These are phyloP conservation scores for Criorhina ranunculi DNA, from an alignment of 2,888 invertebrate species.

Conservation along the genomic window DNA sequence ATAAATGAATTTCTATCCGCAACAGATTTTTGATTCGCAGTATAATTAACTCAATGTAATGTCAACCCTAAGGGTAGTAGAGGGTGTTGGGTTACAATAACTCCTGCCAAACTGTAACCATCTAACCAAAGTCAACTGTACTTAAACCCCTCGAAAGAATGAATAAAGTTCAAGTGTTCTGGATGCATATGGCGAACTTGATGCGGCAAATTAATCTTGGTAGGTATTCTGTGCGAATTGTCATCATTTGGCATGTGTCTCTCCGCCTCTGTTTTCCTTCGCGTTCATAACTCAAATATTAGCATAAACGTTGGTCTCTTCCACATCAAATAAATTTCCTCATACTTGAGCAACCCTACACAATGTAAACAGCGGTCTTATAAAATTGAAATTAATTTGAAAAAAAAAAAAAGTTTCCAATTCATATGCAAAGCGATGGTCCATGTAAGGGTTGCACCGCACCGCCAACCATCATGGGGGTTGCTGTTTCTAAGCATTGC, in stretches of 20 bases:
- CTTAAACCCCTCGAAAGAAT: no score
- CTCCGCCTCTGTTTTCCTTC: constrained; percentile 36
- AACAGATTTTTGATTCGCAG: no score
- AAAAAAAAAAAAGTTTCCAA: constrained; percentile 61
- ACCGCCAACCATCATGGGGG: constrained; percentile 1
- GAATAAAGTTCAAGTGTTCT: no score
- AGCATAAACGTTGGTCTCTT: constrained; percentile 67
- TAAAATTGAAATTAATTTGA: constrained; percentile 76
- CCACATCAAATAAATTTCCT: constrained; percentile 55
- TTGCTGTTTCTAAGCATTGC: neutral
- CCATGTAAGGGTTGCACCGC: constrained; percentile 26
- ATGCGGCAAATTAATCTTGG: constrained; percentile 26
- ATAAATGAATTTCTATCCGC: no score
- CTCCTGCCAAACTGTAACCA: no score
- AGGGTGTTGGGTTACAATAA: no score
- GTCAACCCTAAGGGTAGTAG: no score
- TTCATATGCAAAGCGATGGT: constrained; percentile 69
- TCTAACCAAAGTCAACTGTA: no score
- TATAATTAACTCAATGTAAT: no score
- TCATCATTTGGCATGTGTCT: constrained; percentile 34
- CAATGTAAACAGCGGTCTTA: constrained; percentile 73
- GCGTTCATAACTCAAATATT: constrained; percentile 72
- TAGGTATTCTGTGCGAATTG: constrained; percentile 49
- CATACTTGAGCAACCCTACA: constrained; percentile 67
- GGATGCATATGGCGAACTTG: no score